phyloP scores from a whole-genome alignment of 2,113 vertebrate species.

The Talpa occidentalis region DNA sequence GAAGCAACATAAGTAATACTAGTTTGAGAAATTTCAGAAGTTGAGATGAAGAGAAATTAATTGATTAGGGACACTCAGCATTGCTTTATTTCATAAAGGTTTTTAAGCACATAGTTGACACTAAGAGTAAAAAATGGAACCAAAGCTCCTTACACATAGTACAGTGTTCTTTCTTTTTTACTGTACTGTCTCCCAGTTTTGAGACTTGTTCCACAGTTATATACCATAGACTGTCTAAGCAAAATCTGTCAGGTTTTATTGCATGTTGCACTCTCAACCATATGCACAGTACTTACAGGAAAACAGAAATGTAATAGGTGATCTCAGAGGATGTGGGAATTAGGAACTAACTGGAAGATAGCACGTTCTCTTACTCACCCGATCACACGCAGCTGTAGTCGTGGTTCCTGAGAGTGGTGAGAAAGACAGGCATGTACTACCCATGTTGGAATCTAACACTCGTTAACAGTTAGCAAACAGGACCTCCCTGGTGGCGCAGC shows the following conservation, averaged over 20 bases:
- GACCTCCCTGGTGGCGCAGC: too few species aligned
- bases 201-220: not conserved
- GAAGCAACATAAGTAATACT: not conserved
- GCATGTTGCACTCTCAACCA: not conserved
- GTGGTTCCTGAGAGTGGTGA: not conserved
- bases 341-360: not conserved
- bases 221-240: not conserved
- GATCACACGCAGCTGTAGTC: not conserved
- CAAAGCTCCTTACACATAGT: not conserved
- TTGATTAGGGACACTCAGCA: not conserved
- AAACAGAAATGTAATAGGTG: not conserved
- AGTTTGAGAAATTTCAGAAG: not conserved
- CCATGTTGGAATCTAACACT: not conserved
- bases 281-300: not conserved
- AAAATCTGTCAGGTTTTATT: not conserved
- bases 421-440: not conserved
- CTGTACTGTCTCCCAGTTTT: not conserved
- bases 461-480: conserved; percentile 15
- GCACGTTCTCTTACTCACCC: not conserved
- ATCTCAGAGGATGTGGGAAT: not conserved
- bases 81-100: not conserved
- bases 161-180: not conserved
- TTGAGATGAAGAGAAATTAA: not conserved
- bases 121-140: conserved; percentile 24
- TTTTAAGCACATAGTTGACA: not conserved